phyloP scores from a whole-genome alignment of 2,888 invertebrate species.

The Megastigmus dorsalis region DNA sequence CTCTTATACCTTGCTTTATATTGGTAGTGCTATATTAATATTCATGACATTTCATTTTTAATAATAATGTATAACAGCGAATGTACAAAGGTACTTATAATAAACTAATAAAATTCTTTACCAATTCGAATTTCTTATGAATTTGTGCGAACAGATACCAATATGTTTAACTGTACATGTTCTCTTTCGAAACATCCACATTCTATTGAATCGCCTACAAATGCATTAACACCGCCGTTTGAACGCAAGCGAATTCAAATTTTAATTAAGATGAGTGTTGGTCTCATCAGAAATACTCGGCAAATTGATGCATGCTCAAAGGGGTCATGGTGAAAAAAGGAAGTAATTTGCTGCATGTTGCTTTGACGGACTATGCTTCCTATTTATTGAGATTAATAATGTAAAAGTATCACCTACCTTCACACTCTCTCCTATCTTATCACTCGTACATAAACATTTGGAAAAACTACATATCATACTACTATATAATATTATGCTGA shows the following conservation, averaged over 20 bases:
- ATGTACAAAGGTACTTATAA: conserved; percentile 18
- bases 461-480: too few relatives aligned
- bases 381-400: conserved; percentile 9
- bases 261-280: conserved; percentile 42
- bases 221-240: conserved; percentile 18
- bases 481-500: too few relatives aligned
- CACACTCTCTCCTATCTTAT: not conserved
- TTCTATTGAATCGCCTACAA: not conserved
- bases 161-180: not conserved
- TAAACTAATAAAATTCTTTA: conserved; percentile 15
- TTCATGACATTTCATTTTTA: not conserved
- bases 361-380: conserved; percentile 51
- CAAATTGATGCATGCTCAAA: conserved; percentile 23
- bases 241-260: not conserved
- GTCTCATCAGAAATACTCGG: conserved; percentile 1
- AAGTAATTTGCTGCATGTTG: conserved; percentile 39
- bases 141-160: too few relatives aligned
- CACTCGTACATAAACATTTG: not conserved
- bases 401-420: conserved; percentile 10
- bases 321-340: not conserved
- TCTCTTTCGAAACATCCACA: not conserved
- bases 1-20: conserved; percentile 1
- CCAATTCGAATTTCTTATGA: not conserved
- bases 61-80: conserved; percentile 4
- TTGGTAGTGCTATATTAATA: conserved; percentile 27